Evolutionary conservation across 2,113 vertebrate genomes (phyloP), one percentile per base, ranked within the genome.

Genomic region (Riparia riparia): DNA sequence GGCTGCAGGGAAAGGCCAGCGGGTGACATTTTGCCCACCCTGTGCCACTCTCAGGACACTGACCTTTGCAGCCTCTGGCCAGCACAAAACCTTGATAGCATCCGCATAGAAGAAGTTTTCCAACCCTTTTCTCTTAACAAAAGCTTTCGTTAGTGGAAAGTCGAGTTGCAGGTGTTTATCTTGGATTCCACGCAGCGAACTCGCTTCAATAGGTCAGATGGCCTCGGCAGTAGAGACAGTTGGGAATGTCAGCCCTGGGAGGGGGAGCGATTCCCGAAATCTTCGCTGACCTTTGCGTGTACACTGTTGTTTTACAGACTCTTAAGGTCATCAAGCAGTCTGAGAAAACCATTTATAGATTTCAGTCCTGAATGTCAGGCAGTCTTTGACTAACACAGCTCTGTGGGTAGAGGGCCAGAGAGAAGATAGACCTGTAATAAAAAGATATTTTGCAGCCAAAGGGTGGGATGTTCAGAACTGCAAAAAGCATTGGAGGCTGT

Each of bases 201-300:
- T n/a, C 29, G 3, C 49, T 89, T 69, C 54, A 82, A 69, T 64
- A 21, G 60, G 84, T 95, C 91, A 88, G 85, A 10, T 91, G 87
- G 86, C 34, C 70, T 74, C 29, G 20, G 74, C 89, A 86, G 71
- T 17, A 7, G 70, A 93, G 94, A 82, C 85, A 79, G 5, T 82
- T 5, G 12, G 90, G 89, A 64, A 90, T 93, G 96, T 78, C 96
- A 96, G 89, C 42, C 7, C 85, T 29, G 87, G 60, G 80, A 91
- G 86, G 41, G 72, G 91, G 70, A 94, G 77, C 17, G 77, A 83
- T 82, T 93, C 95, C 7, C 6, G 84, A 91, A 96, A 88, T 89
- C 92, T 95, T 86, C 68, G 29, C 87, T 97, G 96, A 96, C 97
- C 97, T 97, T 97, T 97, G 85, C 94, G 14, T 78, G 64, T 72